These are phyloP conservation scores for Deilephila elpenor DNA, from an alignment of 2,888 invertebrate genomes.

Conservation along the genomic window DNA sequence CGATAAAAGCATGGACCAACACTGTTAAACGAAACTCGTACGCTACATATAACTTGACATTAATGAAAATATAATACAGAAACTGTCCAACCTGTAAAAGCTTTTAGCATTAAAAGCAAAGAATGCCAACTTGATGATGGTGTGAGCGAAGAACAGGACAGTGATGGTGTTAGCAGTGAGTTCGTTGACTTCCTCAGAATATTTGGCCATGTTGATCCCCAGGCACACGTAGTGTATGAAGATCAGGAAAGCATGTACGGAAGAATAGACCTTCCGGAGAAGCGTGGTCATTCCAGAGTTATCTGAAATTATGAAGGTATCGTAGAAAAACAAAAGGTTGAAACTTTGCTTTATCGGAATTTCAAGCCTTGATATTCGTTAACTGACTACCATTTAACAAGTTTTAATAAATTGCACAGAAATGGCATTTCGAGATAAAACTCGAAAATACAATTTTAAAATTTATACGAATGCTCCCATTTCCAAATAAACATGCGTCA, in stretches of 20 bases:
- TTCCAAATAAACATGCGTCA: neutral
- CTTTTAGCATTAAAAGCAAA: constrained; percentile 89
- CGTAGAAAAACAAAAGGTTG: no score
- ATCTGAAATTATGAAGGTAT: constrained; percentile 50
- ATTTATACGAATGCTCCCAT: no score
- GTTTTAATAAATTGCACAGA: no score
- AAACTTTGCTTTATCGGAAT: no score
- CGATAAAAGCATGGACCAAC: neutral
- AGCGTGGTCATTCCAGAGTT: constrained; percentile 79
- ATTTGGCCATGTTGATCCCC: constrained; percentile 87
- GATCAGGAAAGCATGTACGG: constrained; percentile 85
- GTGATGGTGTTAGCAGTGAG: constrained; percentile 92
- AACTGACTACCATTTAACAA: no score
- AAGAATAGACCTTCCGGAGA: constrained; percentile 85
- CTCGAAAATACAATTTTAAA: no score
- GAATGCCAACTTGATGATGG: constrained; percentile 89
- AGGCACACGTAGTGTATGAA: constrained; percentile 86
- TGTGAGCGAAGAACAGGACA: constrained; percentile 91
- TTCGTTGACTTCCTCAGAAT: constrained; percentile 90
- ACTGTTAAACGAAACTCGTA: neutral
- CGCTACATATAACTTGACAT: no score
- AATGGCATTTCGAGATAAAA: no score
- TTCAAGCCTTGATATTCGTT: no score
- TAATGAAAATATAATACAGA: neutral
- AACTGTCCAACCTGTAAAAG: constrained; percentile 87